phyloP scores from a whole-genome alignment of 2,888 invertebrate genomes.

The Sicus ferrugineus region DNA sequence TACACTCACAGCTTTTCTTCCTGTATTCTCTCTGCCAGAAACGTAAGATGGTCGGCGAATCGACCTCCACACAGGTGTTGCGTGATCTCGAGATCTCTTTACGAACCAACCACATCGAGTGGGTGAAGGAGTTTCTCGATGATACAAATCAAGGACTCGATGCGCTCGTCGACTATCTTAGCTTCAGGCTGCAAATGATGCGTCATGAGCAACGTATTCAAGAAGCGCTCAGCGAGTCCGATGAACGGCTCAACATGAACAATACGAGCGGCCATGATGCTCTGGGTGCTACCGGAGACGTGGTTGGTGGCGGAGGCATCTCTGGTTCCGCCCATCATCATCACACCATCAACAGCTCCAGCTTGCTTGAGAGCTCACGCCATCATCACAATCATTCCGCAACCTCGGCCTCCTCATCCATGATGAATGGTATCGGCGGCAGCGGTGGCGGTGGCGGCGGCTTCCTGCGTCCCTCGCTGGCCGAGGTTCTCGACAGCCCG shows the following conservation, averaged over 20 bases:
- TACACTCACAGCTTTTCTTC: conserved; percentile 63
- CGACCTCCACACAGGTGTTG: conserved; percentile 97
- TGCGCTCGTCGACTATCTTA: conserved; percentile 96
- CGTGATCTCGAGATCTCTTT: conserved; percentile 98
- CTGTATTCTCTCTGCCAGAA: conserved; percentile 78
- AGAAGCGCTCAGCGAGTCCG: conserved; percentile 78
- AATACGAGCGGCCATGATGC: conserved; percentile 49
- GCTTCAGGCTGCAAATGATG: conserved; percentile 94
- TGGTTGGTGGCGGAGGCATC: conserved; percentile 40
- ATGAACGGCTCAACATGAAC: conserved; percentile 72
- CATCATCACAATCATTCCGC: conserved; percentile 38
- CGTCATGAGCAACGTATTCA: conserved; percentile 85
- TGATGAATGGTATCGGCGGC: too few relatives aligned
- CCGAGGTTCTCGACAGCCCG: conserved; percentile 74
- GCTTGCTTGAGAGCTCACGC: conserved; percentile 50
- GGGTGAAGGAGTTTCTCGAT: conserved; percentile 98
- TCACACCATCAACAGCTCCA: conserved; percentile 37
- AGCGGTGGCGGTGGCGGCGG: conserved; percentile 49
- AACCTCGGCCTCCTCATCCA: conserved; percentile 35
- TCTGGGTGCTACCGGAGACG: conserved; percentile 43
- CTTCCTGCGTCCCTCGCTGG: conserved; percentile 67
- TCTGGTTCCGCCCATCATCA: conserved; percentile 38
- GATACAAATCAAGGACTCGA: conserved; percentile 96
- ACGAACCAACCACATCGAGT: conserved; percentile 99
- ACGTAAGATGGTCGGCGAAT: conserved; percentile 95